A percentile compares a stretch with the other conserved stretches of the same genome.
Conservation (phyloP, 1,140 invertebrate species). For the Zaprionus ghesquierei region DNA sequence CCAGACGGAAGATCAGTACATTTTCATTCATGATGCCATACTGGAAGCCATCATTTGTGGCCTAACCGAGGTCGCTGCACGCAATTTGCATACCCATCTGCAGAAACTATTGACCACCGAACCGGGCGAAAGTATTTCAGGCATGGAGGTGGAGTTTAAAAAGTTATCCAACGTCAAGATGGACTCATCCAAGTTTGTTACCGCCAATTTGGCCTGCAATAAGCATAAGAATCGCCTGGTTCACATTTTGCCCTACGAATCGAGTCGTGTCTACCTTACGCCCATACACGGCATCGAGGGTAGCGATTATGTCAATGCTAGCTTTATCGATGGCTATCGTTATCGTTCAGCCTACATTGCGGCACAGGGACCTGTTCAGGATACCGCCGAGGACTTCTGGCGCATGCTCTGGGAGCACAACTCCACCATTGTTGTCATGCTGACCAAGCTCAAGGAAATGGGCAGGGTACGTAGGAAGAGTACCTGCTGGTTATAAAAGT, state of each 20-base stretch:
- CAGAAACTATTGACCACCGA: constrained; percentile 94
- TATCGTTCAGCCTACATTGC: constrained; percentile 98
- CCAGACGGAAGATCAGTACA: constrained; percentile 99
- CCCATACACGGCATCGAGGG: constrained; percentile 96
- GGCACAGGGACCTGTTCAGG: constrained; percentile 97
- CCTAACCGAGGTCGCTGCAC: constrained; percentile 95
- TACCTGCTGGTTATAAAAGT: neutral
- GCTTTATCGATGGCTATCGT: constrained; percentile 97
- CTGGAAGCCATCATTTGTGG: constrained; percentile 98
- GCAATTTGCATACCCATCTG: constrained; percentile 96
- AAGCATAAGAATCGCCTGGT: constrained; percentile 99
- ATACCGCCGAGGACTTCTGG: constrained; percentile 99
- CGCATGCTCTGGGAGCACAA: constrained; percentile 99
- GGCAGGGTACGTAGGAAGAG: constrained; percentile 88
- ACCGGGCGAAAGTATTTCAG: constrained; percentile 93
- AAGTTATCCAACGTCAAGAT: constrained; percentile 97
- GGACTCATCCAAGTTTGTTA: constrained; percentile 96
- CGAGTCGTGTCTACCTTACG: constrained; percentile 95
- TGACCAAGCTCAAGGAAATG: constrained; percentile 98
- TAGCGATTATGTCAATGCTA: constrained; percentile 99
- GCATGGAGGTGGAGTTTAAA: constrained; percentile 99
- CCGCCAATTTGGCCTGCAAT: constrained; percentile 97
- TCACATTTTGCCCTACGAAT: constrained; percentile 98
- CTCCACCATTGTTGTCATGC: constrained; percentile 99
- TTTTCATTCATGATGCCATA: constrained; percentile 99